Percentiles rank a stretch among this genome's conserved stretches.
These are phyloP conservation scores for Caenorhabditis plicata DNA, from an alignment of 2,888 invertebrate species.

Conservation along the genomic window DNA sequence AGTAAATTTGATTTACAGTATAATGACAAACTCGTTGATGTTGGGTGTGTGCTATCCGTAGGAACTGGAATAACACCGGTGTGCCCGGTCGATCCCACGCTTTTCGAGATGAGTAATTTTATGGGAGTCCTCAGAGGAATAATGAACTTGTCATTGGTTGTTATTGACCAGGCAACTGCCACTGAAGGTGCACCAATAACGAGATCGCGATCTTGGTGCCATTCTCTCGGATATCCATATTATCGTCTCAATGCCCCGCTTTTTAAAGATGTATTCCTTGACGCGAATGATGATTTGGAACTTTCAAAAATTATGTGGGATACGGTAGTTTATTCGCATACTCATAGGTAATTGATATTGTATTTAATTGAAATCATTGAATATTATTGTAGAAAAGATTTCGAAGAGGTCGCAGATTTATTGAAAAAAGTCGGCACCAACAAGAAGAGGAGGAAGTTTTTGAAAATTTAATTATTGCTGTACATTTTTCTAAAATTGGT, in stretches of 20 bases:
- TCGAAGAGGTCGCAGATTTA: conserved; percentile 37
- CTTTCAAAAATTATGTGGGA: conserved; percentile 63
- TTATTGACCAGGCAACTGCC: conserved; percentile 89
- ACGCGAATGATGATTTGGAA: conserved; percentile 55
- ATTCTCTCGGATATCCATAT: conserved; percentile 82
- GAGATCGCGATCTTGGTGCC: conserved; percentile 89
- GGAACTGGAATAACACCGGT: conserved; percentile 72
- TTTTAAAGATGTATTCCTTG: conserved; percentile 69
- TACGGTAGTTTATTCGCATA: conserved; percentile 56
- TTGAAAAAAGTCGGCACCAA: conserved; percentile 41
- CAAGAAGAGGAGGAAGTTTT: conserved; percentile 16
- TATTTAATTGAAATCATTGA: neutral
- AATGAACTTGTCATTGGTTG: conserved; percentile 79
- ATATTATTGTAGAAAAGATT: conserved; percentile 37
- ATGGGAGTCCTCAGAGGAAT: conserved; percentile 72
- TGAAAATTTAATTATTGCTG: conserved; percentile 15
- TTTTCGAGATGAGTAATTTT: conserved; percentile 75
- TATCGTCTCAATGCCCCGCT: conserved; percentile 80
- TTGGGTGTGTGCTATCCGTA: conserved; percentile 78
- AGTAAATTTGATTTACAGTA: conserved; percentile 40
- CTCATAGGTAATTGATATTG: conserved; percentile 24
- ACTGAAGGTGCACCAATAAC: conserved; percentile 91
- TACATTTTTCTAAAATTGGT: too few species aligned
- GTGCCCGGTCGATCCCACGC: conserved; percentile 72
- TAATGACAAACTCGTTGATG: conserved; percentile 72